Evolutionary conservation across 2,113 vertebrate species (phyloP).

Genomic region (Poeciliopsis occidentalis): DNA sequence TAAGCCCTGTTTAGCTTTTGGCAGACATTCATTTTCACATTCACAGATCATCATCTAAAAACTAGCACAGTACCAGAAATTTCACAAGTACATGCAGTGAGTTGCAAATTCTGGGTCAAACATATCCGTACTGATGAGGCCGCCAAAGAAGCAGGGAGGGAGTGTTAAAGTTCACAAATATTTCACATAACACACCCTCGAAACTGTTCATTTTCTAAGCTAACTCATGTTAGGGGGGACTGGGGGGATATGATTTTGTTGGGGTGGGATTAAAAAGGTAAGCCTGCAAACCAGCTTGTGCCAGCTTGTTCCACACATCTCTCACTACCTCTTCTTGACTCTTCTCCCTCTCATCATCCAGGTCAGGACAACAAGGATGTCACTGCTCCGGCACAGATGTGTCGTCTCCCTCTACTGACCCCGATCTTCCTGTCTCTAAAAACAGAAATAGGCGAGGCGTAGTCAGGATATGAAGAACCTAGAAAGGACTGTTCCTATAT

Average conservation of each 20-base stretch:
- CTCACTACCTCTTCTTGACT: conserved; percentile 44
- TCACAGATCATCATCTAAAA: conserved; percentile 77
- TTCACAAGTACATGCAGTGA: conserved; percentile 82
- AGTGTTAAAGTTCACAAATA: conserved; percentile 74
- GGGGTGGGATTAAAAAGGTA: conserved; percentile 57
- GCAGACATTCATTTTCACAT: conserved; percentile 76
- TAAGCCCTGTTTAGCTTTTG: conserved; percentile 69
- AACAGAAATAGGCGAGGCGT: conserved; percentile 56
- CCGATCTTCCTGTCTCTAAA: conserved; percentile 80
- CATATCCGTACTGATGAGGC: conserved; percentile 71
- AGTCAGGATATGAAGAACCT: conserved; percentile 23
- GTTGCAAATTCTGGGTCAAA: conserved; percentile 78
- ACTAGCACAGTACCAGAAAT: conserved; percentile 78
- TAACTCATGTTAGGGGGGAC: conserved; percentile 56
- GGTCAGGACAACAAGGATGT: conserved; percentile 63
- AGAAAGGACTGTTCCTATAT: conserved; percentile 2
- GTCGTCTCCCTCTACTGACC: conserved; percentile 79
- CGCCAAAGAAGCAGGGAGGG: conserved; percentile 75
- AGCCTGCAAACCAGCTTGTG: conserved; percentile 59
- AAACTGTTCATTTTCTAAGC: conserved; percentile 67
- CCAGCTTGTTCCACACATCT: conserved; percentile 57
- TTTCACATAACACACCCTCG: conserved; percentile 65
- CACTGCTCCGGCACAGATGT: conserved; percentile 80
- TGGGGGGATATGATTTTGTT: conserved; percentile 58
- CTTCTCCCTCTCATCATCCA: conserved; percentile 56